Percentiles rank a stretch among this genome's conserved stretches.
Conservation (phyloP, 1,140 invertebrate genomes). For the Sycophaga agraensis region DNA sequence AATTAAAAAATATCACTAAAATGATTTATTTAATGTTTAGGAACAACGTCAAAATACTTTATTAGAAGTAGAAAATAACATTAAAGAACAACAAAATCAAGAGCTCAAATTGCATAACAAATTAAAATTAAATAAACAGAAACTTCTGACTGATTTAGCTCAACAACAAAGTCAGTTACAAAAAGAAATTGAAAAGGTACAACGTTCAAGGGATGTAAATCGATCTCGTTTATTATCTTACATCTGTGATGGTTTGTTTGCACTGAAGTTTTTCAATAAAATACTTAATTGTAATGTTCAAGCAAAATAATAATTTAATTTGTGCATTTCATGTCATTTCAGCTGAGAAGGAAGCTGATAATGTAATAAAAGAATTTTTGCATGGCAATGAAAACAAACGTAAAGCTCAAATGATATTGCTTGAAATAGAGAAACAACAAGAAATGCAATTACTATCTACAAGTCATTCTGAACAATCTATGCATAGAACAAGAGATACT, state of each 20-base stretch:
- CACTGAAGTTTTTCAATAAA: background rate
- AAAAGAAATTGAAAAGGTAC: slow-evolving; percentile 66
- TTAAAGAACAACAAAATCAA: slow-evolving; percentile 58
- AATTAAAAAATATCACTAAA: background rate
- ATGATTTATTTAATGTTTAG: slow-evolving; percentile 39
- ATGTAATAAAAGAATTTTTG: slow-evolving; percentile 67
- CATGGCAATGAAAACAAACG: slow-evolving; percentile 60
- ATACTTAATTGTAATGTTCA: too few relatives aligned
- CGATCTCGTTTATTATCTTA: slow-evolving; percentile 59
- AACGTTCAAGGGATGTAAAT: slow-evolving; percentile 65
- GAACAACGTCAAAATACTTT: slow-evolving; percentile 58
- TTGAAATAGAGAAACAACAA: slow-evolving; percentile 67
- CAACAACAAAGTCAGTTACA: slow-evolving; percentile 67
- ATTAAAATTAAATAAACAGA: slow-evolving; percentile 58
- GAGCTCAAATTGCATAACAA: slow-evolving; percentile 59
- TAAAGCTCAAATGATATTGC: slow-evolving; percentile 62
- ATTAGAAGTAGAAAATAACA: slow-evolving; percentile 60
- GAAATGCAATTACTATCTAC: slow-evolving; percentile 63
- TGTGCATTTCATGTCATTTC: slow-evolving; percentile 29
- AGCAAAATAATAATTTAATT: too few relatives aligned
- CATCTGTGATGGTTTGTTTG: slow-evolving; percentile 46
- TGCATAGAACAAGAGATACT: slow-evolving; percentile 51
- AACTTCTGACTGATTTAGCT: slow-evolving; percentile 64
- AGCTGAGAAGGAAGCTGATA: slow-evolving; percentile 67
- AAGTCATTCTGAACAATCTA: slow-evolving; percentile 53